These are phyloP conservation scores for Prunella fulvescens DNA, from an alignment of 2,113 vertebrate species.

Conservation along the genomic window DNA sequence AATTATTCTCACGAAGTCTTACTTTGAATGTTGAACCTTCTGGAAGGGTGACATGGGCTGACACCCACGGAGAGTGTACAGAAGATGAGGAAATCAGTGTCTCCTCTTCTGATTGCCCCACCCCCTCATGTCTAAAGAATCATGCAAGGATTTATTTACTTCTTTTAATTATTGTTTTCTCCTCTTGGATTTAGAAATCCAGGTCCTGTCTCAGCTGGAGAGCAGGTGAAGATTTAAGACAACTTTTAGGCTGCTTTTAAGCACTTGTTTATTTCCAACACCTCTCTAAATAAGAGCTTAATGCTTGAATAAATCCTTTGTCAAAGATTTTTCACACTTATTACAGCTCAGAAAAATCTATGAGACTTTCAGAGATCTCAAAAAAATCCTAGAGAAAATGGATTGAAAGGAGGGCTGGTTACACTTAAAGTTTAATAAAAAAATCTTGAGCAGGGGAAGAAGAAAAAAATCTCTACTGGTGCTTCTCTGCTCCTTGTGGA, in stretches of 20 bases:
- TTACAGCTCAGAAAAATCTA: not conserved
- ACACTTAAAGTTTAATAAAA: not conserved
- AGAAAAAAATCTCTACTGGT: not conserved
- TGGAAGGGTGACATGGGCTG: not conserved
- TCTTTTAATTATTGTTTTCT: not conserved
- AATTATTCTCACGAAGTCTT: not conserved
- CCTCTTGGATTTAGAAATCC: conserved; percentile 3
- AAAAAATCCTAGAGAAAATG: not conserved
- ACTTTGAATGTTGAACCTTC: not conserved
- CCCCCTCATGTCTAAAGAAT: not conserved
- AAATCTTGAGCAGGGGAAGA: not conserved
- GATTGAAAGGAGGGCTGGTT: not conserved
- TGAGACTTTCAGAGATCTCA: not conserved
- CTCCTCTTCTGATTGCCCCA: not conserved
- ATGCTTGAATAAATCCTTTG: not conserved
- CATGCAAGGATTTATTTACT: not conserved
- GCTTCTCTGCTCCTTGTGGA: not conserved
- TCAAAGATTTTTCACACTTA: not conserved
- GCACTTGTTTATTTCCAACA: not conserved
- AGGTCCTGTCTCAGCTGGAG: not conserved
- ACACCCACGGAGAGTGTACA: not conserved
- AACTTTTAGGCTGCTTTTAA: not conserved
- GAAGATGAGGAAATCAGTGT: not conserved
- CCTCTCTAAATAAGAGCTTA: not conserved
- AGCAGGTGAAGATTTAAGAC: not conserved